Evolutionary conservation across 2,888 invertebrate genomes (phyloP).

Genomic region (Pheosia gnoma): DNA sequence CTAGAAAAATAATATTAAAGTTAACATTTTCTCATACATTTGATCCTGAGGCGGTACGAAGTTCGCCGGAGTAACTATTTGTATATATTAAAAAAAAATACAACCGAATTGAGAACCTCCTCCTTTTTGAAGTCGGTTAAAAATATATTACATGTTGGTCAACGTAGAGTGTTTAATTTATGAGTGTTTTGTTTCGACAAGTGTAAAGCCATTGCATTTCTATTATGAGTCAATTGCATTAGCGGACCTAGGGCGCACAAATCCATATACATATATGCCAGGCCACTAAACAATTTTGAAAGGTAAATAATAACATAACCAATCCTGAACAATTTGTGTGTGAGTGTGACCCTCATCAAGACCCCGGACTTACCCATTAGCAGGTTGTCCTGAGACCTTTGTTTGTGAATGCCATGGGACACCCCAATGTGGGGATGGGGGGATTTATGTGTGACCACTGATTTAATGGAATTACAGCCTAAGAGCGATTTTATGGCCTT

Average conservation of each 20-base stretch:
- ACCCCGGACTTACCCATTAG: slow-evolving; percentile 22
- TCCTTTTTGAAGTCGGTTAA: too few species aligned
- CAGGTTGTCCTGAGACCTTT: slow-evolving; percentile 18
- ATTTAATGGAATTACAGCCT: slow-evolving; percentile 19
- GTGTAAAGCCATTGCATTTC: too few species aligned
- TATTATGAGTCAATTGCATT: too few species aligned
- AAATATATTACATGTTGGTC: too few species aligned
- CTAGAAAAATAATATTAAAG: too few species aligned
- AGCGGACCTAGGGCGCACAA: neutral
- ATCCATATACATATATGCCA: neutral
- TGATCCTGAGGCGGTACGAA: too few species aligned
- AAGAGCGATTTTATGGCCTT: neutral
- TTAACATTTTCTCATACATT: too few species aligned
- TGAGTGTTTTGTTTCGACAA: too few species aligned
- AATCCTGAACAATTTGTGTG: slow-evolving; percentile 8
- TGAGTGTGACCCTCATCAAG: slow-evolving; percentile 15
- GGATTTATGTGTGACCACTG: slow-evolving; percentile 18
- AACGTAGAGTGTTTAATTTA: too few species aligned
- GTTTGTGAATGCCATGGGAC: slow-evolving; percentile 18
- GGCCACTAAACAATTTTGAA: slow-evolving; percentile 8
- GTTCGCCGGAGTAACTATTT: too few species aligned
- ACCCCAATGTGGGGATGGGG: slow-evolving; percentile 1
- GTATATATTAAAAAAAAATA: too few species aligned
- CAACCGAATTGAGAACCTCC: too few species aligned
- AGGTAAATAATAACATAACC: slow-evolving; percentile 14